Evolutionary conservation across 2,888 invertebrate genomes (phyloP).

Genomic region (Tenthredo notha): DNA sequence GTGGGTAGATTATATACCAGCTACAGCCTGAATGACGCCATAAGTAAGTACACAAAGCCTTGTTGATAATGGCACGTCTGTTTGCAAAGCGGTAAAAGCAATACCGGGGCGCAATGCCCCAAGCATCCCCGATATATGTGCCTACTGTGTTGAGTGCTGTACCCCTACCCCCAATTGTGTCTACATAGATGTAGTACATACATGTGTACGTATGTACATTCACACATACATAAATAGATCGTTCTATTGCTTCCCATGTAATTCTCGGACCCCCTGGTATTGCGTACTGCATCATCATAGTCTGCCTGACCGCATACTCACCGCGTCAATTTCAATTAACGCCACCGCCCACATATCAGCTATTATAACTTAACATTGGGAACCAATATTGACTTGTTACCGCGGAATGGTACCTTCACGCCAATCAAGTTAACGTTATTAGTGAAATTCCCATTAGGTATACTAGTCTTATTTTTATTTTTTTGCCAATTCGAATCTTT

Average conservation of each 20-base stretch:
- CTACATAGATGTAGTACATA: not conserved
- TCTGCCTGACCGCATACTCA: not conserved
- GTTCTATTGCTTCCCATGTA: not conserved
- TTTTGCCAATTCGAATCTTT: not conserved
- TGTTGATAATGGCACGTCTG: conserved; percentile 65
- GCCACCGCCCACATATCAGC: not conserved
- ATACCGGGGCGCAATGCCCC: conserved; percentile 56
- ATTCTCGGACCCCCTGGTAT: not conserved
- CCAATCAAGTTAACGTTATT: not conserved
- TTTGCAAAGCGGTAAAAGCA: conserved; percentile 65
- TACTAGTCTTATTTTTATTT: not conserved
- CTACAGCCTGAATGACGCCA: conserved; percentile 54
- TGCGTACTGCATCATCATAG: not conserved
- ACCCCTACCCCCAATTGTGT: not conserved
- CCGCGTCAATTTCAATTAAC: conserved; percentile 46
- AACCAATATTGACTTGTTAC: not conserved
- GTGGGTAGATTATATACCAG: conserved; percentile 48
- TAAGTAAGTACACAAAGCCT: conserved; percentile 60
- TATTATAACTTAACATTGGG: not conserved
- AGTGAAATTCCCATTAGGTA: not conserved
- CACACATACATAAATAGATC: not conserved
- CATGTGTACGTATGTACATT: not conserved
- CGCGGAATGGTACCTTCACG: not conserved
- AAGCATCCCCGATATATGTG: conserved; percentile 17
- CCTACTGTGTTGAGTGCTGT: conserved; percentile 27